Evolutionary conservation across 2,113 vertebrate genomes (phyloP), one percentile per base, ranked within the genome.

Genomic region (Salvelinus fontinalis): DNA sequence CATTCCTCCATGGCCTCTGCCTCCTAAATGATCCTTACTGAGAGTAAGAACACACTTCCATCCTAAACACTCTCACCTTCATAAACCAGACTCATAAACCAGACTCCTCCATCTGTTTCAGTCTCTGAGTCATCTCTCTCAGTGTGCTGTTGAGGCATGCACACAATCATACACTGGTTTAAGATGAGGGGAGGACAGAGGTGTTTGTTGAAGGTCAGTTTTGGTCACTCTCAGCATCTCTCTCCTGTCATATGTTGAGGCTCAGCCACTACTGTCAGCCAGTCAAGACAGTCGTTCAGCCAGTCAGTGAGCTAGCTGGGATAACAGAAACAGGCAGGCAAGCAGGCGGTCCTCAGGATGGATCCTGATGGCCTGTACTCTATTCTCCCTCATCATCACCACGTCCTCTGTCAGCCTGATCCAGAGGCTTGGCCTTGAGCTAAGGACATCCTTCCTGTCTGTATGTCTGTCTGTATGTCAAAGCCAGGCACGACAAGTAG

Each of bases 361-460:
- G 84, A 83, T 77, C 84, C 77, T 16, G 5, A 59, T 68, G 86
- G 82, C 85, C 48, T 18, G 13, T 57, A 3, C 34, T 39, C 7
- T 9, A 39, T 39, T 54, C 77, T 54, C 87, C 89, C 86, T 80
- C 81, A 66, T 39, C 48, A 87, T 89, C 91, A 89, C 86, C 87
- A 85, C 70, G 75, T 86, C 79, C 77, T 73, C 26, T 67, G 75
- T 79, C 39, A 81, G 79, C 79, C 81, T 67, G 14, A 59, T 75
- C 84, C 87, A 51, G 49, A 16, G 14, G 49, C 49, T 2, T 16
- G 11, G 49, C 86, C 86, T 81, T 22, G 75, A 82, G 83, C 79
- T 73, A 83, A 81, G 87, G 83, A 87, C 87, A 87, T 85, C 81
- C 88, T 86, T 86, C 86, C 54, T 57, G 16, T 79, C 79, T 84